Evolutionary conservation across 2,888 invertebrate species (phyloP).

Genomic region (Trichogramma evanescens): DNA sequence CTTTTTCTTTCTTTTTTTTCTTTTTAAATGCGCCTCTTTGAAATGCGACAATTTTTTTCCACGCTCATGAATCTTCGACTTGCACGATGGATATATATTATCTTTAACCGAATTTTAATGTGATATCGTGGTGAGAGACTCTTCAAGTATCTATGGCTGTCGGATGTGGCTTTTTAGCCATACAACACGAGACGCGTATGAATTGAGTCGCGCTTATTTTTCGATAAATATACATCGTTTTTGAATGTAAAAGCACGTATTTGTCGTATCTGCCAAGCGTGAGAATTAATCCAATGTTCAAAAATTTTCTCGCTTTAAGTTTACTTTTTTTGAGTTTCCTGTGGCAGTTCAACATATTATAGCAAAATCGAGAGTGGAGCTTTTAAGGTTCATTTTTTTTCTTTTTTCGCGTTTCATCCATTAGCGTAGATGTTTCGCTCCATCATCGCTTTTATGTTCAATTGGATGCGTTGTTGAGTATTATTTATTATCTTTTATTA

Average conservation of each 20-base stretch:
- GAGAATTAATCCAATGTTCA: conserved; percentile 1
- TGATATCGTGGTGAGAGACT: too few species aligned
- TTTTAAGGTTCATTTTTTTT: not conserved
- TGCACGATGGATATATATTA: not conserved
- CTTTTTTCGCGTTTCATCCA: conserved; percentile 3
- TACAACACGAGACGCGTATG: too few species aligned
- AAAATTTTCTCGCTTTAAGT: not conserved
- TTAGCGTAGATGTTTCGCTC: not conserved
- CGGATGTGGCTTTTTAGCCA: too few species aligned
- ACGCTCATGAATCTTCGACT: too few species aligned
- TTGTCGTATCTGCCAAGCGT: conserved; percentile 5
- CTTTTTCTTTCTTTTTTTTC: conserved; percentile 5
- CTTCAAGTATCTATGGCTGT: conserved; percentile 10
- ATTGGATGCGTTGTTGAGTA: conserved; percentile 5
- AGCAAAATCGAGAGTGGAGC: conserved; percentile 8
- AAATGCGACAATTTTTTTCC: too few species aligned
- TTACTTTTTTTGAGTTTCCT: conserved; percentile 7
- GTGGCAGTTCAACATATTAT: conserved; percentile 5
- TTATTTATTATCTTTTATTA: conserved; percentile 18
- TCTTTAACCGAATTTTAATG: not conserved
- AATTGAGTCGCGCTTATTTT: too few species aligned
- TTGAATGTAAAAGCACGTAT: conserved; percentile 3
- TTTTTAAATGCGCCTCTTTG: not conserved
- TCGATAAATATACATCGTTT: too few species aligned
- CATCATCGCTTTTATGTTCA: not conserved